Percentiles rank a stretch among this genome's conserved stretches.
phyloP scores from a whole-genome alignment of 2,888 invertebrate genomes.

The Drosophila trichaetosa region DNA sequence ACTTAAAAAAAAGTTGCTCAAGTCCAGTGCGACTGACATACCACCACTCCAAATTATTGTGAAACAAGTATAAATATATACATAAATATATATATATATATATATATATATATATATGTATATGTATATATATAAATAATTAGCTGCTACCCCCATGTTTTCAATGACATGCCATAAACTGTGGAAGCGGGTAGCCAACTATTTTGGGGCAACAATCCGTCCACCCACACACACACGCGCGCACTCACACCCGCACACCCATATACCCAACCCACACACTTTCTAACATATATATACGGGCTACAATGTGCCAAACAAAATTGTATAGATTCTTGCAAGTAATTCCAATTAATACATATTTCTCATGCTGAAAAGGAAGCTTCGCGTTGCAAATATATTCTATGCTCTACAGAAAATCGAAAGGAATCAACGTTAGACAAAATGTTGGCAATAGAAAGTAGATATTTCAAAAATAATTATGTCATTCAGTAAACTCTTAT shows the following conservation, averaged over 20 bases:
- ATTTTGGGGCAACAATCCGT: conserved; percentile 36
- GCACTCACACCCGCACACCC: conserved; percentile 1
- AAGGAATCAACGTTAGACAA: neutral
- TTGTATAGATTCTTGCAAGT: conserved; percentile 60
- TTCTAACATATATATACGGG: conserved; percentile 14
- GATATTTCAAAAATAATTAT: neutral
- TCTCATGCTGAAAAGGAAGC: neutral
- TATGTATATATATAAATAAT: conserved; percentile 3
- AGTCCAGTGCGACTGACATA: conserved; percentile 58
- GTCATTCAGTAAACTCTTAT: neutral
- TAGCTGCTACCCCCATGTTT: conserved; percentile 77
- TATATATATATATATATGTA: neutral
- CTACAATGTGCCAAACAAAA: conserved; percentile 35
- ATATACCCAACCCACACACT: conserved; percentile 3
- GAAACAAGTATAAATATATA: conserved; percentile 30
- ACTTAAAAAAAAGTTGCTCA: conserved; percentile 73
- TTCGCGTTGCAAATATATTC: neutral
- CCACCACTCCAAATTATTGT: conserved; percentile 65
- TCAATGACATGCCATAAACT: conserved; percentile 63
- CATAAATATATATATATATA: neutral
- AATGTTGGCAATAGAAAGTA: neutral
- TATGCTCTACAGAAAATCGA: neutral
- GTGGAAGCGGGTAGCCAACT: conserved; percentile 70
- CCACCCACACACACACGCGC: neutral
- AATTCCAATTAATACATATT: conserved; percentile 65